phyloP scores from a whole-genome alignment of 2,113 vertebrate species.

The Gnathonemus echidnorhynchus region DNA sequence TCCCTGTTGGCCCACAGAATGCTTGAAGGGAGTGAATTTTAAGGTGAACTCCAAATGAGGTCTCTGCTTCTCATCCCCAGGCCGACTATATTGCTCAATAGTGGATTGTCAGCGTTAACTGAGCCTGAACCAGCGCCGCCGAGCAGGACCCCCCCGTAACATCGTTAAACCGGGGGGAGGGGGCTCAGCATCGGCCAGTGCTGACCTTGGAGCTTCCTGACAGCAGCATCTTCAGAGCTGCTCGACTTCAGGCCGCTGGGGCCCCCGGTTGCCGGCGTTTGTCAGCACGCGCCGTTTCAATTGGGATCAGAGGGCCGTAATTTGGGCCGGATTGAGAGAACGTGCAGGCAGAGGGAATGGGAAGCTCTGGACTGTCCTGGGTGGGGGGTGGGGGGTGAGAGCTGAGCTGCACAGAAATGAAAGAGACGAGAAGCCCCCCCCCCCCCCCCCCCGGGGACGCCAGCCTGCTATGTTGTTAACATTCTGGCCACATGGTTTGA shows the following conservation, averaged over 20 bases:
- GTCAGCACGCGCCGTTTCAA: neutral
- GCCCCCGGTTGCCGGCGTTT: neutral
- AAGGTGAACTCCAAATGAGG: neutral
- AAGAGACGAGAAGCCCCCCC: neutral
- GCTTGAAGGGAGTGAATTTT: neutral
- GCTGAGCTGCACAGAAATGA: neutral
- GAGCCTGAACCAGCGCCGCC: neutral
- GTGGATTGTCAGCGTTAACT: neutral
- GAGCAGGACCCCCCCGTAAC: neutral
- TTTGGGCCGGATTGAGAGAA: neutral
- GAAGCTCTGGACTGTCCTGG: neutral
- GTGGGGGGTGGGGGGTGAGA: neutral
- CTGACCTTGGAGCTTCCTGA: neutral
- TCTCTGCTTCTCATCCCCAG: neutral
- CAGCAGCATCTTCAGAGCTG: neutral
- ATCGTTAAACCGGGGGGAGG: neutral
- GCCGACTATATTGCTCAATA: neutral
- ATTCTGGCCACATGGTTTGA: conserved; percentile 30
- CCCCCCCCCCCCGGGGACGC: conserved; percentile 18
- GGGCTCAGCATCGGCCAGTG: neutral
- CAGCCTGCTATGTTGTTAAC: conserved; percentile 20
- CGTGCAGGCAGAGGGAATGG: neutral
- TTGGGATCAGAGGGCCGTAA: neutral
- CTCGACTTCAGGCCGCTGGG: neutral
- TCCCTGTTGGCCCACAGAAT: neutral